These are phyloP conservation scores for Dione juno DNA, from an alignment of 2,888 invertebrate genomes.

Conservation along the genomic window DNA sequence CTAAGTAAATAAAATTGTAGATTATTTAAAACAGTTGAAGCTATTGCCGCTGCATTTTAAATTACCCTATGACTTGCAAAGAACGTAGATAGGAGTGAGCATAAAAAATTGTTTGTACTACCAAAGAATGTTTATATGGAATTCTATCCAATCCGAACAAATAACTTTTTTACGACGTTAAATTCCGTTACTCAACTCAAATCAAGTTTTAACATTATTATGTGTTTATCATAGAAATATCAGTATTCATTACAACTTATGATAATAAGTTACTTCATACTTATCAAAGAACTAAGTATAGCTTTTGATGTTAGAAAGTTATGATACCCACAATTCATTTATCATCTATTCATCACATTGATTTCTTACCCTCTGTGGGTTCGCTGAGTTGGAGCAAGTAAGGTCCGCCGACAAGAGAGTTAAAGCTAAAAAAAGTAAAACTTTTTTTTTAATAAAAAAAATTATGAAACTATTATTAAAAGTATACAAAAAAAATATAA, in stretches of 20 bases:
- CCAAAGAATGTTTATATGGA: too few relatives aligned
- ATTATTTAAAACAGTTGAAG: too few relatives aligned
- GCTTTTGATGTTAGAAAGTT: slow-evolving; percentile 69
- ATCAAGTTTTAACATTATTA: neutral
- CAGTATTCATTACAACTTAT: slow-evolving; percentile 8
- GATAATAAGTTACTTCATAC: slow-evolving; percentile 6
- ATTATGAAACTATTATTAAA: too few relatives aligned
- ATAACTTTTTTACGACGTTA: too few relatives aligned
- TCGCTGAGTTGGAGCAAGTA: slow-evolving; percentile 58
- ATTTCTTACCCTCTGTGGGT: slow-evolving; percentile 67
- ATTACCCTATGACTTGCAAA: too few relatives aligned
- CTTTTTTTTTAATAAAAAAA: too few relatives aligned
- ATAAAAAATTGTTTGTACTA: too few relatives aligned
- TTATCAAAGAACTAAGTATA: slow-evolving; percentile 31
- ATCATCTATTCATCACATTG: slow-evolving; percentile 78
- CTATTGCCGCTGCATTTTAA: too few relatives aligned
- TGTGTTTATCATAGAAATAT: neutral
- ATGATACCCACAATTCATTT: slow-evolving; percentile 72
- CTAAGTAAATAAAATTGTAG: too few relatives aligned
- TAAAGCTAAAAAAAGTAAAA: neutral
- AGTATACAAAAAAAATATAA: neutral
- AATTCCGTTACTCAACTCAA: too few relatives aligned
- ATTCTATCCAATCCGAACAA: too few relatives aligned
- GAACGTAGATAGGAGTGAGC: too few relatives aligned
- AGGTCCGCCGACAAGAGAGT: slow-evolving; percentile 34